A percentile compares a stretch with the other conserved stretches of the same genome.
Evolutionary conservation across 2,797 vertebrate species (phyloP).

Genomic region (Cephalopachus bancanus): DNA sequence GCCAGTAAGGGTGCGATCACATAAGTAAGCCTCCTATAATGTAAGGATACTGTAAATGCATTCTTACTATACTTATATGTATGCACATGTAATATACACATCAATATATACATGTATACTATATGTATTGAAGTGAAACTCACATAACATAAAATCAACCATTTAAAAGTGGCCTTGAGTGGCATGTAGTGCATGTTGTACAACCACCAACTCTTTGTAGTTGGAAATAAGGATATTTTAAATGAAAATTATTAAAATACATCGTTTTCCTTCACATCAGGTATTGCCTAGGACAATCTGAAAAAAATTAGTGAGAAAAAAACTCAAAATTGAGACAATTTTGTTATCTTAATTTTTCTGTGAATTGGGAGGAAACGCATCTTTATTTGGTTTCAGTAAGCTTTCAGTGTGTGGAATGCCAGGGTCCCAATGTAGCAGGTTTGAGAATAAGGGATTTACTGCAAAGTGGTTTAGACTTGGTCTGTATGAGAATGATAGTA

Average conservation of each 20-base stretch:
- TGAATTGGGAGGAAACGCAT: background rate
- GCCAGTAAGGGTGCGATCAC: background rate
- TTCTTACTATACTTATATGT: background rate
- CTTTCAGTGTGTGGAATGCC: background rate
- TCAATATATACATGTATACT: background rate
- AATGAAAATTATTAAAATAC: background rate
- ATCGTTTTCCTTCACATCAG: background rate
- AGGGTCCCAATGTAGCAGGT: background rate
- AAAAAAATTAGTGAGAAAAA: background rate
- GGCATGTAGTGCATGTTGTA: background rate
- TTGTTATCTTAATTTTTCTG: background rate
- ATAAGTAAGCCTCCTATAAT: background rate
- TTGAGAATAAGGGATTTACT: background rate
- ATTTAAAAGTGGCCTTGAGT: too few relatives aligned
- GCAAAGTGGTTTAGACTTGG: background rate
- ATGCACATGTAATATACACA: too few relatives aligned
- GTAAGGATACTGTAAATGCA: background rate
- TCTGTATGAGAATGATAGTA: background rate
- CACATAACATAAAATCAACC: background rate
- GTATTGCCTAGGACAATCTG: background rate
- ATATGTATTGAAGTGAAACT: background rate
- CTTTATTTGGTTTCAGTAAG: background rate
- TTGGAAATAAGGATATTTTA: background rate
- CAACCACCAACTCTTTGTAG: background rate
- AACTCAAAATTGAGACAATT: background rate